Percentiles rank a stretch among this genome's conserved stretches.
Conservation (phyloP, 2,113 vertebrate species). For the Cranoglanis bouderius region DNA sequence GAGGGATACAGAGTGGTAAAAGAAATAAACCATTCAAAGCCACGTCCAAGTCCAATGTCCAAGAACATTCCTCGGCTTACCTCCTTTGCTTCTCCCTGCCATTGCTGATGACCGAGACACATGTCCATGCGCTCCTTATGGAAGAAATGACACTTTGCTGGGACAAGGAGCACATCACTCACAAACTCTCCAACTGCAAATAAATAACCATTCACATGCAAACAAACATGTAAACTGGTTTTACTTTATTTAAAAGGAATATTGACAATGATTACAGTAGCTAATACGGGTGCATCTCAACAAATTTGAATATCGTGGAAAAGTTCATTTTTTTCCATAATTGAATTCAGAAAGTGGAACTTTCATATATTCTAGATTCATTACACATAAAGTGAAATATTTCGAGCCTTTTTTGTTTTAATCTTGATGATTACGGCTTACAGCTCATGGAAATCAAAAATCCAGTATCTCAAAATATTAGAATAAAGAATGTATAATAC, state of each 20-base stretch:
- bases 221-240: not conserved
- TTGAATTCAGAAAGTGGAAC: no score
- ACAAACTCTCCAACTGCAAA: slow-evolving; percentile 92
- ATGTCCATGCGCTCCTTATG: slow-evolving; percentile 90
- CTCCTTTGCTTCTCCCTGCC: slow-evolving; percentile 90
- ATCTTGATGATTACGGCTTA: no score
- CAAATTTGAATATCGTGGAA: no score
- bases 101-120: slow-evolving; percentile 93
- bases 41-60: not conserved
- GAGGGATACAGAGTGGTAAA: not conserved
- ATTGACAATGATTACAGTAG: not conserved
- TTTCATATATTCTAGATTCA: no score
- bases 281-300: no score
- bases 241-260: not conserved
- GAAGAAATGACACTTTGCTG: slow-evolving; percentile 94
- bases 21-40: not conserved
- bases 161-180: slow-evolving; percentile 93
- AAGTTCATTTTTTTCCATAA: no score
- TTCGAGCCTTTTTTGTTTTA: no score
- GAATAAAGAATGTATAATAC: no score
- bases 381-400: no score
- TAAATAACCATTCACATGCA: slow-evolving; percentile 41
- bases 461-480: no score
- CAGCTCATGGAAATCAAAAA: no score
- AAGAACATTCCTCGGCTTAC: slow-evolving; percentile 67